phyloP scores from a whole-genome alignment of 2,888 invertebrate species.

The Desoria tigrina region DNA sequence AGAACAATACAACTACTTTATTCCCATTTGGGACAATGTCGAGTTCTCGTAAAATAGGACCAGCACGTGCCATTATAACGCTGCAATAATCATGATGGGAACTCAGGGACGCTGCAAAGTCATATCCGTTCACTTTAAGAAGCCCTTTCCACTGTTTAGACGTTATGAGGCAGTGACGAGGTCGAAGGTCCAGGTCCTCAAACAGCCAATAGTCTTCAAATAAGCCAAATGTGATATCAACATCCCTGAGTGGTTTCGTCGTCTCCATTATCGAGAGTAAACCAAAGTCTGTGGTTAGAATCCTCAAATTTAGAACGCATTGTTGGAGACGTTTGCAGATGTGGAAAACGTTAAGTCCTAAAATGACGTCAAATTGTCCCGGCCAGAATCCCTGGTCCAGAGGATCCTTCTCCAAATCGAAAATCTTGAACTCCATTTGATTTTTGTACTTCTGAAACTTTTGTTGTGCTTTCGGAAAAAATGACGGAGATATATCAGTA shows the following conservation, averaged over 20 bases:
- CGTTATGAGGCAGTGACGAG: constrained; percentile 3
- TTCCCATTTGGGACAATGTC: too few relatives aligned
- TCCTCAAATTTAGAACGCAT: background rate
- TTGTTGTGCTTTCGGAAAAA: constrained; percentile 20
- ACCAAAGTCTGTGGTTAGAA: background rate
- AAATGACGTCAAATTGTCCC: constrained; percentile 20
- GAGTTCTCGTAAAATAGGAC: background rate
- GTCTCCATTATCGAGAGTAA: background rate
- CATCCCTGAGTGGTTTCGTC: background rate
- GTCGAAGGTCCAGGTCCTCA: background rate
- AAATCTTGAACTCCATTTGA: constrained; percentile 1
- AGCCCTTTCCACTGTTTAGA: background rate
- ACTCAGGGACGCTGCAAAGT: too few relatives aligned
- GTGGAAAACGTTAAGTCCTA: constrained; percentile 19
- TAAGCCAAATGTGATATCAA: background rate
- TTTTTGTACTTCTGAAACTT: constrained; percentile 15
- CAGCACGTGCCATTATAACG: background rate
- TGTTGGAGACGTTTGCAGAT: background rate
- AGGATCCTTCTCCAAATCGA: constrained; percentile 26
- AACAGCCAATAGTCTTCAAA: constrained; percentile 1
- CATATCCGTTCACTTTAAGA: background rate
- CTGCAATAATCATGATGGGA: background rate
- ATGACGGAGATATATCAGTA: constrained; percentile 27
- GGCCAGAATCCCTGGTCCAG: constrained; percentile 19
- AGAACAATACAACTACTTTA: background rate